Base-by-base conservation (phyloP, 64 coral and sea anemone genomes). In the Pachyseris speciosa region DNA sequence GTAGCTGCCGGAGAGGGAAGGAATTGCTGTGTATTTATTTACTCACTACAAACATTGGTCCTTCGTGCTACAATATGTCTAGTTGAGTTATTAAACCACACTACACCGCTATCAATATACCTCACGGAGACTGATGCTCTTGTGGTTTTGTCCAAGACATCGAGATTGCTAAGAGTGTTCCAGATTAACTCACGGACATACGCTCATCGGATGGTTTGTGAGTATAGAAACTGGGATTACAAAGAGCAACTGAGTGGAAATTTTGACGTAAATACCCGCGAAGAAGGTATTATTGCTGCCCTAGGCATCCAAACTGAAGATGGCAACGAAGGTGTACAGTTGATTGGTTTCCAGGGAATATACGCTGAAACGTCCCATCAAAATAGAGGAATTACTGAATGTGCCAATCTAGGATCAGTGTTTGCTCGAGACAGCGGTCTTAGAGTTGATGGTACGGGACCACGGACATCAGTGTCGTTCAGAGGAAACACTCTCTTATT, bases 231-330 rank as follows among this genome's bases (percentile, higher is more conserved):
- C 9, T 39, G 71, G 68, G 7, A 4, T 12, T 34, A 52, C 22
- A 52, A 50, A 13, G 58, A 33, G 12, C 40, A 49, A 26, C 24
- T 93, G 29, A 89, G 84, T 69, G 68, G 94, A 13, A 37, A 33
- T 58, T 57, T 96, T 66, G 90, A 92, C 49, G 67, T 96, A n/a
- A 70, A 72, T 9, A 20, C 57, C 36, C 48, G 53, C 32, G 72
- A 85, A 4, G 75, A 34, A 38, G 77, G 47, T 12, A 74, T 27
- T 11, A 51, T 94, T 49, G 78, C 73, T 26, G 92, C 85, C 11
- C 50, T 94, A 11, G 92, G 85, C 9, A 94, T 94, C 22, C 65
- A 84, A 38, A 75, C 85, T 1, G n/a, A 33, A 11, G 1, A 75
- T 49, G 78, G 86, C 19, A 29, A 29, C 0, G 86, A 94, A 8